Base-by-base conservation (phyloP, 2,113 vertebrate genomes). In the Eurypyga helias region DNA sequence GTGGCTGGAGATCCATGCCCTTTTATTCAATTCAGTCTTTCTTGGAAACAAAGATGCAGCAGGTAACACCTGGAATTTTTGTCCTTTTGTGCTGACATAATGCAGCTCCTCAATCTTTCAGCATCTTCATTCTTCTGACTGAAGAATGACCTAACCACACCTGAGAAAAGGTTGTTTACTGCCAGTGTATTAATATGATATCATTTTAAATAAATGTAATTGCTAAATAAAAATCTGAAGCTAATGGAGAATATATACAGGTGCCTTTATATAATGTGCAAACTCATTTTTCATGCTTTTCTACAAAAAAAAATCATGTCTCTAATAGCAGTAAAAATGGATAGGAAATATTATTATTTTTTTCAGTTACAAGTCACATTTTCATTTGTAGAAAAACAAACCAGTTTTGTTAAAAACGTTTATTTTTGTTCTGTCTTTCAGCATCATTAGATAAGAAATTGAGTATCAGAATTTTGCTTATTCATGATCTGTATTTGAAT, bases 21-120 rank as follows among this genome's bases (percentile, higher is more conserved):
- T 93, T 94, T 73, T 79, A 43, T 55, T 85, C 48, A 76, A 21
- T 76, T 89, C 60, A 46, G 25, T 43, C 36, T 77, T 14, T 75
- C 48, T 90, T 4, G 1, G n/a, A 90, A 55, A 79, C 24, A 60
- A 79, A 79, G 33, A 51, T 43, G 10, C 12, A 85, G 33, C 0
- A 2, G 0, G 9, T 33, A 84, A 81, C 10, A 52, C 0, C 0
- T 31, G 10, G 33, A 52, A 16, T 38, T 58, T 80, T 54, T 76
- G 7, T 64, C 31, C 13, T 82, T 91, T 84, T 83, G 45, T 80
- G 28, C 52, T 86, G 45, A 65, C 5, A 36, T 28, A 83, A 45
- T 34, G 2, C 18, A 72, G 8, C 6, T 84, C 17, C 13, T 48
- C 26, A 78, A 0, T 60, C n/a, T 83, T 84, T 85, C 60, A 67